Conservation (phyloP, 2,113 vertebrate genomes). For the Bambusicola thoracicus region DNA sequence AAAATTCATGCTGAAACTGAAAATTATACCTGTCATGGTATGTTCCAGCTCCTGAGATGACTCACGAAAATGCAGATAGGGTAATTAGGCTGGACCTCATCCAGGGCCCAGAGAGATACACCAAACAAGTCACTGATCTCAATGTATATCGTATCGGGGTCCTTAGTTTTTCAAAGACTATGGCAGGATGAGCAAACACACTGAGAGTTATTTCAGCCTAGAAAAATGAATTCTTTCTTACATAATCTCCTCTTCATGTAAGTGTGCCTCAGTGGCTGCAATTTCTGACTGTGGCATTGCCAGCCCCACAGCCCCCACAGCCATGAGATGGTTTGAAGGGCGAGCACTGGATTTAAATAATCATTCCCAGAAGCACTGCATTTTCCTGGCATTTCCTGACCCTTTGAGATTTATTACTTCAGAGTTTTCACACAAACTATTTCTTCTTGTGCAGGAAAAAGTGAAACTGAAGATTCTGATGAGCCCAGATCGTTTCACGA, state of each 20-base stretch:
- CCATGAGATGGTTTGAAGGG: background rate
- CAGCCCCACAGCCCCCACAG: background rate
- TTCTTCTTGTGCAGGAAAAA: background rate
- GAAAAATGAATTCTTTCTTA: background rate
- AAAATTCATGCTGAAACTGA: background rate
- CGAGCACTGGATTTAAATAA: background rate
- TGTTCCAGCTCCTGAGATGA: background rate
- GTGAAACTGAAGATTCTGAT: background rate
- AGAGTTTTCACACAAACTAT: background rate
- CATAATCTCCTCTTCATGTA: background rate
- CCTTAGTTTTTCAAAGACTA: background rate
- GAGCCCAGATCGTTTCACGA: background rate
- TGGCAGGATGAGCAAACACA: background rate
- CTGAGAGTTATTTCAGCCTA: background rate
- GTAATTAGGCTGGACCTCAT: conserved; percentile 7
- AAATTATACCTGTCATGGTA: background rate
- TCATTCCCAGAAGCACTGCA: background rate
- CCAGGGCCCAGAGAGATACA: background rate
- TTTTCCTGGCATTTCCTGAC: background rate
- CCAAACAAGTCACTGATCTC: conserved; percentile 3
- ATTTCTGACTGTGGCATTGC: background rate
- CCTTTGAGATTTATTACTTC: background rate
- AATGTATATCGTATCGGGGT: conserved; percentile 15
- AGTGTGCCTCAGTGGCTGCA: background rate
- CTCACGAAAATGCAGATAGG: conserved; percentile 44